phyloP scores from a whole-genome alignment of 2,888 invertebrate species.

The Caenorhabditis imperialis region DNA sequence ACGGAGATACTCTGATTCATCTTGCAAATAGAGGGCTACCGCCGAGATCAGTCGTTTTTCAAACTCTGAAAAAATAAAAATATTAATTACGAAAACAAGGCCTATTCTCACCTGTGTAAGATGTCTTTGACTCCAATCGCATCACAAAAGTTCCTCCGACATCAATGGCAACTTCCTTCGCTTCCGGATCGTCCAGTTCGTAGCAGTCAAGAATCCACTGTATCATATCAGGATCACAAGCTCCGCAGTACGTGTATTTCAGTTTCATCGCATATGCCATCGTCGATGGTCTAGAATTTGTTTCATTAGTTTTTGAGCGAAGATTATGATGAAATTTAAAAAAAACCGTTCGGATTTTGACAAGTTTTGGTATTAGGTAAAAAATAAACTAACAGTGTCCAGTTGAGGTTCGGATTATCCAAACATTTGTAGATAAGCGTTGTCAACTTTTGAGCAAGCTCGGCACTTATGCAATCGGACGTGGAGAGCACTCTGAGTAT shows the following conservation, averaged over 20 bases:
- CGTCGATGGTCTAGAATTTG: constrained; percentile 27
- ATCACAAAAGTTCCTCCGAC: constrained; percentile 19
- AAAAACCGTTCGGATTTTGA: too few relatives aligned
- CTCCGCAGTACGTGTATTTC: background rate
- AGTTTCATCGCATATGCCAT: constrained; percentile 30
- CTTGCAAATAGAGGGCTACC: constrained; percentile 45
- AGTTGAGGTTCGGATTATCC: constrained; percentile 9
- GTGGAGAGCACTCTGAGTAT: constrained; percentile 30
- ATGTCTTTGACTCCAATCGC: constrained; percentile 4
- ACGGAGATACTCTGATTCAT: constrained; percentile 47
- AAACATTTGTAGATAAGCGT: constrained; percentile 12
- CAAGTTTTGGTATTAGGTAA: too few relatives aligned
- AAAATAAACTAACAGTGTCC: constrained; percentile 45
- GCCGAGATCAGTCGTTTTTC: constrained; percentile 34
- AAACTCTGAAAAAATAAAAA: background rate
- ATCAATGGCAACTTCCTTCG: constrained; percentile 34
- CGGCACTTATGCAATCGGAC: constrained; percentile 23
- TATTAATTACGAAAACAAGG: background rate
- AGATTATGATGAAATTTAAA: too few relatives aligned
- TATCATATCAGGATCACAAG: constrained; percentile 11
- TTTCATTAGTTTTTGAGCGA: too few relatives aligned
- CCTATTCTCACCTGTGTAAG: constrained; percentile 9
- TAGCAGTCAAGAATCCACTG: constrained; percentile 42
- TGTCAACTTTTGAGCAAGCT: background rate
- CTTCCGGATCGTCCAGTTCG: constrained; percentile 40